Evolutionary conservation across 1,140 invertebrate genomes (phyloP), one percentile per base, ranked within the genome.

Genomic region (Drosophila orosa): DNA sequence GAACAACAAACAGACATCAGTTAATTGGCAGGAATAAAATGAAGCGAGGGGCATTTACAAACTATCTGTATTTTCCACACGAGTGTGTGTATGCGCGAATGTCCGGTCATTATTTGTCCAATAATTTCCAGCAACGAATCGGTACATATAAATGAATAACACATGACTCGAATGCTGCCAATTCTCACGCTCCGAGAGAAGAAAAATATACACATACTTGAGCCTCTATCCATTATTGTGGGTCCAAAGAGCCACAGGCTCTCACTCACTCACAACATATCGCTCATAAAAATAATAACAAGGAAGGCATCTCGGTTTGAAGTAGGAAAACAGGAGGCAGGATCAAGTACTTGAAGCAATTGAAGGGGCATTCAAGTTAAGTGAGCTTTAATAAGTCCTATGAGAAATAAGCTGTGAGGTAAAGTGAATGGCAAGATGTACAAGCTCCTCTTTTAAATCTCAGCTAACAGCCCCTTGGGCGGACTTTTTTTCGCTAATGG

Each of bases 331-430:
- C 39, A 68, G 25, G 40, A 71, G 59, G 48, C 69, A 52, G 56
- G 63, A 63, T 60, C 74, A 72, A 73, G 73, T 78, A 44, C 62
- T 57, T 47, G 42, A 3, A 13, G 58, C 58, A 65, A 78, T 71
- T 74, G 44, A 56, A 55, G 35, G 42, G 47, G 33, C 69, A 69
- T 78, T 82, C 48, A 35, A 33, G 44, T 47, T 61, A 83, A 82
- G 80, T 78, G 69, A 42, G 58, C 62, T 83, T 74, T 83, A 82
- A 78, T 60, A 78, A 83, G 74, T 31, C 74, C 69, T 74, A 22
- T 31, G 68, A 83, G 74, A 68, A 37, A 27, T 40, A 48, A 47
- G 44, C 44, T 17, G 48, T 25, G 22, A 35, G 29, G 50, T 17
- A 40, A 56, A 57, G 48, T 72, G 31, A 74, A 68, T 60, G 63